Percentiles rank a stretch among this genome's conserved stretches.
phyloP scores from a whole-genome alignment of 1,140 invertebrate genomes.

The Listronotus oregonensis region DNA sequence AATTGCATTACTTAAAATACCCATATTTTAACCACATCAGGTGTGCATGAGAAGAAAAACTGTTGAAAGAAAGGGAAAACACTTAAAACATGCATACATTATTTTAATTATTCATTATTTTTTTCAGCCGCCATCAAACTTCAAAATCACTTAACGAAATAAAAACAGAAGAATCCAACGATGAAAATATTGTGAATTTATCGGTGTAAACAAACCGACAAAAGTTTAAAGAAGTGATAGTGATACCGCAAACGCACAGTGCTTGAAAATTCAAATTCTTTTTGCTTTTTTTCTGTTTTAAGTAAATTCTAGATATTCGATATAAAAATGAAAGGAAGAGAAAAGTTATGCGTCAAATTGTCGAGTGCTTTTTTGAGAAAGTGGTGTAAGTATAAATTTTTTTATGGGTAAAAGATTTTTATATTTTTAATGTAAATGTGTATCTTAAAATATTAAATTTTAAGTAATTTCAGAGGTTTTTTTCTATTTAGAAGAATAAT shows the following conservation, averaged over 20 bases:
- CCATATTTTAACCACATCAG: neutral
- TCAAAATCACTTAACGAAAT: too few species aligned
- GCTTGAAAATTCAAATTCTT: neutral
- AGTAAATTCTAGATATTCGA: too few species aligned
- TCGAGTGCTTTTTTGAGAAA: slow-evolving; percentile 71
- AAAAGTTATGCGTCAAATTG: slow-evolving; percentile 70
- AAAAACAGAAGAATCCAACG: neutral
- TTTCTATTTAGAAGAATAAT: too few species aligned
- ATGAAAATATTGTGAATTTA: slow-evolving; percentile 10
- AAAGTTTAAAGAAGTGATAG: slow-evolving; percentile 8
- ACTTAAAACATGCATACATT: too few species aligned
- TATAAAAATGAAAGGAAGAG: slow-evolving; percentile 67
- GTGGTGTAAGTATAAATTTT: slow-evolving; percentile 67
- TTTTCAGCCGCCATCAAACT: slow-evolving; percentile 8
- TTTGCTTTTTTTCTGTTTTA: neutral
- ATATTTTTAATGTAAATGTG: too few species aligned
- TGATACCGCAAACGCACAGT: slow-evolving; percentile 1
- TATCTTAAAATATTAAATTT: too few species aligned
- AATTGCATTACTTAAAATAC: neutral
- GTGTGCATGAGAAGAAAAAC: neutral
- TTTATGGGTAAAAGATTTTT: neutral
- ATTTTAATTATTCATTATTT: neutral
- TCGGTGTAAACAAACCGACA: too few species aligned
- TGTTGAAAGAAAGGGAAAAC: neutral
- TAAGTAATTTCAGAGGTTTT: too few species aligned